Evolutionary conservation across 2,888 invertebrate genomes (phyloP).

Genomic region (Drosophila flavopinicola): DNA sequence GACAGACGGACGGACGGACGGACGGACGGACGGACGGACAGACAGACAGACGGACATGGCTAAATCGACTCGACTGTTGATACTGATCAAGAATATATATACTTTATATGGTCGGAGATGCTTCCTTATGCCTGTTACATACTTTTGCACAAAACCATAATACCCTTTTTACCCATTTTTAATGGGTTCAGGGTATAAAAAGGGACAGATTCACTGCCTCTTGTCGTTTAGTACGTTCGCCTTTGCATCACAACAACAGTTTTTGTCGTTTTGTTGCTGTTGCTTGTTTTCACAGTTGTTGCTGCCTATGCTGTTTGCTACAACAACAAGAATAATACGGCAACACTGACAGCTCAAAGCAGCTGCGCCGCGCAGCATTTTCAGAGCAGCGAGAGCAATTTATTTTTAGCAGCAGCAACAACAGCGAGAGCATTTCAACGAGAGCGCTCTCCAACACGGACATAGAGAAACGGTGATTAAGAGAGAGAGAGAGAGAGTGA

Average conservation of each 20-base stretch:
- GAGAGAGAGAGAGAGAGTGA: conserved; percentile 16
- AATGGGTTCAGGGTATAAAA: too few relatives aligned
- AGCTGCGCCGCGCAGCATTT: conserved; percentile 76
- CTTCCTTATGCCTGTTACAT: too few relatives aligned
- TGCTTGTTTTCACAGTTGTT: conserved; percentile 61
- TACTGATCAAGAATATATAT: too few relatives aligned
- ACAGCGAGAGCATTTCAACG: conserved; percentile 57
- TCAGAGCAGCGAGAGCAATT: conserved; percentile 60
- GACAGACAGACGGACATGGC: too few relatives aligned
- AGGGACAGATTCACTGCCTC: conserved; percentile 24
- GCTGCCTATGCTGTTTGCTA: conserved; percentile 40
- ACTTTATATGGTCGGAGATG: too few relatives aligned
- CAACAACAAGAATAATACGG: conserved; percentile 36
- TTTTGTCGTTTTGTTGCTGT: conserved; percentile 53
- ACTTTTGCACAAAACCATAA: too few relatives aligned
- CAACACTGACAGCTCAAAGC: conserved; percentile 59
- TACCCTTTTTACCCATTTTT: too few relatives aligned
- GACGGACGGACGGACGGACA: too few relatives aligned
- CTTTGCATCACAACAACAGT: conserved; percentile 52
- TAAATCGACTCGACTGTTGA: too few relatives aligned
- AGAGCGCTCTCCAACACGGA: conserved; percentile 45
- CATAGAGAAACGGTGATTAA: conserved; percentile 20
- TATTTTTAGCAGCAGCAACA: conserved; percentile 66
- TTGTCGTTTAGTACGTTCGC: conserved; percentile 43
- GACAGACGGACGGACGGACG: too few relatives aligned